These are phyloP conservation scores for Bradynema listronoti DNA, from an alignment of 1,140 invertebrate species.

Conservation along the genomic window DNA sequence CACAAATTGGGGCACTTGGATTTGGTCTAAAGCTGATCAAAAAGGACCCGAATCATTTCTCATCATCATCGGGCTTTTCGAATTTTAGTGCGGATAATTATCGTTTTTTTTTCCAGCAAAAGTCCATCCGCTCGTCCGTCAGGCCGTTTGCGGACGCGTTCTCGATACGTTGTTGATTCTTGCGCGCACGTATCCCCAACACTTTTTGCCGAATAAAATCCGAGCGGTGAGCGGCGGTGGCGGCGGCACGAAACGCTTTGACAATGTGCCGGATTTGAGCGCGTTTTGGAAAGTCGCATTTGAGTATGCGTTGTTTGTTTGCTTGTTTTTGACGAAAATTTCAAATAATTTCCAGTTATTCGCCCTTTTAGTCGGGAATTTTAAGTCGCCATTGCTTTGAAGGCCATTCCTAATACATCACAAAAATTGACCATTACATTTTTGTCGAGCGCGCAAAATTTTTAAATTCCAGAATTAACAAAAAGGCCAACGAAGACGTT, in stretches of 20 bases:
- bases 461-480: constrained; percentile 27
- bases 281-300: constrained; percentile 29
- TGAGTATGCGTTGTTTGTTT: too few relatives aligned
- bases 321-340: too few relatives aligned
- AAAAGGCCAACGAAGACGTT: constrained; percentile 11
- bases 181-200: constrained; percentile 25
- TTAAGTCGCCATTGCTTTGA: too few relatives aligned
- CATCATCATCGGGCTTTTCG: too few relatives aligned
- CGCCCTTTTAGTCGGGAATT: too few relatives aligned
- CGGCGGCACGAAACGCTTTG: neutral
- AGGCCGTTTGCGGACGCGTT: constrained; percentile 21
- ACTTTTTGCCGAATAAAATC: constrained; percentile 38
- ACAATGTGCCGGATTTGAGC: constrained; percentile 3
- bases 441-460: too few relatives aligned
- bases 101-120: constrained; percentile 30
- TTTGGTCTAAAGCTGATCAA: too few relatives aligned
- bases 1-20: too few relatives aligned
- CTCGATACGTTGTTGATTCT: constrained; percentile 31
- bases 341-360: too few relatives aligned
- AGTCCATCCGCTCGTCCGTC: constrained; percentile 24
- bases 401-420: too few relatives aligned
- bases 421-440: too few relatives aligned
- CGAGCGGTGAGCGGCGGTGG: constrained; percentile 5
- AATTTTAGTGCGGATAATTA: neutral
- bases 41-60: too few relatives aligned